Evolutionary conservation across 1,140 invertebrate species (phyloP), one percentile per base, ranked within the genome.

Genomic region (Globodera ellingtonae): DNA sequence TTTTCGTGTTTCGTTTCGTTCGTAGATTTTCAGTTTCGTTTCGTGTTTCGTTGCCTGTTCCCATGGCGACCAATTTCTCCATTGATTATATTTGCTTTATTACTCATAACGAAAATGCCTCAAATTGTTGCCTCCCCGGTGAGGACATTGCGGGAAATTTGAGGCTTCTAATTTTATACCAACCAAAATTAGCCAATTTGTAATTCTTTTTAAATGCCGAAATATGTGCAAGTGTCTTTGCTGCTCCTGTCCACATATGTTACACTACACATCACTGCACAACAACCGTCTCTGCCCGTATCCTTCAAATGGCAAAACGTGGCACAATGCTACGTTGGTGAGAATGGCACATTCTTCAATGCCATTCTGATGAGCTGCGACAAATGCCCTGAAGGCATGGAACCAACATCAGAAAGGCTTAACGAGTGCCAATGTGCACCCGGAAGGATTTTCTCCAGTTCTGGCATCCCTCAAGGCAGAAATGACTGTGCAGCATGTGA

Each of bases 371-470:
- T 62, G 56, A 15, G 18, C 56, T 62, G 56, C 56, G 56, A 62
- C 56, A 10, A 62, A 62, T 70, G 67, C 46, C 21, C 21, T n/a
- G 67, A 70, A 21, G 67, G 67, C 8, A 70, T 70, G 67, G n/a
- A 24, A 47, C 67, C 67, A n/a, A 5, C 67, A 18, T 5, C 24
- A 10, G 24, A 47, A 47, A 15, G 35, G 35, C 24, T 5, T 7
- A 70, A 70, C 67, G 67, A 70, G 35, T 70, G 67, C 67, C 35
- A 44, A 47, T 70, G 67, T 18, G 46, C 66, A 47, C 6, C 10
- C 35, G 67, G 67, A 6, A n/a, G 6, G 35, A 18, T 70, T n/a
- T 47, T 44, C 3, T 6, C 56, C 10, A 62, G 0, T 18, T 62
- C 15, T 6, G 56, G 18, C 56, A 18, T 62, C 56, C 13, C 56